Percentiles rank a stretch among this genome's conserved stretches.
These are phyloP conservation scores for Muntiacus muntjak DNA, from an alignment of 2,113 vertebrate genomes.

Conservation along the genomic window DNA sequence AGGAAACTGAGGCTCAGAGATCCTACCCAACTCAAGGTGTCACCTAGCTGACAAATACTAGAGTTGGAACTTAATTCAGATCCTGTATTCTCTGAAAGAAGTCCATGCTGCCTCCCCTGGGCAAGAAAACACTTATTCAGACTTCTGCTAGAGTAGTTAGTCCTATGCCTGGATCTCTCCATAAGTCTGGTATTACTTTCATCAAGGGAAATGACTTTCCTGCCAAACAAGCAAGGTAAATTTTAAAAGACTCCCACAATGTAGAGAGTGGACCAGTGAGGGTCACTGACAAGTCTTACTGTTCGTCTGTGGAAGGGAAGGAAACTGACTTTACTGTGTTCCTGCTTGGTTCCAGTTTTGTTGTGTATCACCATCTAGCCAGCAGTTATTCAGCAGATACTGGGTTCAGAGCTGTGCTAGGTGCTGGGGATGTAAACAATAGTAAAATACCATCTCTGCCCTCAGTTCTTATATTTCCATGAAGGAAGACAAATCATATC, in stretches of 20 bases:
- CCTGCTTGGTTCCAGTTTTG: not conserved
- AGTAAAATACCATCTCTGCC: not conserved
- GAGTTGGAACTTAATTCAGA: not conserved
- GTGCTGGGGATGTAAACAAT: not conserved
- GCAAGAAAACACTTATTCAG: not conserved
- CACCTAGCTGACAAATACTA: not conserved
- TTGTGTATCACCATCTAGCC: not conserved
- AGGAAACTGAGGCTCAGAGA: not conserved
- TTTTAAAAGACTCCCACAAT: not conserved
- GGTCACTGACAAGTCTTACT: not conserved
- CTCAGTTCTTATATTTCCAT: not conserved
- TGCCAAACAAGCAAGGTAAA: not conserved
- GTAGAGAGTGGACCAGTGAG: not conserved
- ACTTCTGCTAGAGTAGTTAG: conserved; percentile 23
- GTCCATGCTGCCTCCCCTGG: not conserved
- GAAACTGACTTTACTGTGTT: not conserved
- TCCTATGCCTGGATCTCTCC: not conserved
- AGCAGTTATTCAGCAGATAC: not conserved
- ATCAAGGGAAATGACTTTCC: conserved; percentile 30
- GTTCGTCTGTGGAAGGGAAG: not conserved
- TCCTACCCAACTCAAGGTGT: not conserved
- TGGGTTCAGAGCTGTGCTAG: not conserved
- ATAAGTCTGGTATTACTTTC: conserved; percentile 29
- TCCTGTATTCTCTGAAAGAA: not conserved
- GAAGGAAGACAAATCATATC: not conserved